These are phyloP conservation scores for Pheosia gnoma DNA, from an alignment of 2,888 invertebrate genomes.

Conservation along the genomic window DNA sequence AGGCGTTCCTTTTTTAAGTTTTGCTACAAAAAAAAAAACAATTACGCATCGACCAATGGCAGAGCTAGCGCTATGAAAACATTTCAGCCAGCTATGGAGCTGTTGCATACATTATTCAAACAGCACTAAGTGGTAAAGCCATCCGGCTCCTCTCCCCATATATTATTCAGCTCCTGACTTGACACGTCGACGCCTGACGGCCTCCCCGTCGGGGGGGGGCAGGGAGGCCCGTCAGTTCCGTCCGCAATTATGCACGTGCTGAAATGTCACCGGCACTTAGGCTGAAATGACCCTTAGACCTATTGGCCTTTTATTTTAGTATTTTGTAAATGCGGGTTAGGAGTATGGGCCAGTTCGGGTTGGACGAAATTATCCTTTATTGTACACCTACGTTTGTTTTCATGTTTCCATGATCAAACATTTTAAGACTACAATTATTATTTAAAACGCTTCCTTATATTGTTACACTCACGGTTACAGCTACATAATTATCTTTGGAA, in stretches of 20 bases:
- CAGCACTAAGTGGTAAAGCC: constrained; percentile 77
- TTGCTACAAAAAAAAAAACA: neutral
- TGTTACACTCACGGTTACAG: too few relatives aligned
- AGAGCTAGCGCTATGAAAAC: constrained; percentile 41
- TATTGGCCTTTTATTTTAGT: constrained; percentile 78
- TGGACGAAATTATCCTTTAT: constrained; percentile 17
- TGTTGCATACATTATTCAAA: constrained; percentile 75
- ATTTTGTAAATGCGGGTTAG: constrained; percentile 65
- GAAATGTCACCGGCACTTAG: constrained; percentile 78
- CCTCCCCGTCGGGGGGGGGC: constrained; percentile 36
- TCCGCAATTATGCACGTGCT: constrained; percentile 79
- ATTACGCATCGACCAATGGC: neutral
- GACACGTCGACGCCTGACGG: constrained; percentile 78
- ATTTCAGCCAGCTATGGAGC: constrained; percentile 37
- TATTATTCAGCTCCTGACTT: constrained; percentile 78
- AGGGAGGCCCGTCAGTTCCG: constrained; percentile 69
- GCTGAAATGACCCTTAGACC: constrained; percentile 78
- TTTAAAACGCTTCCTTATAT: too few relatives aligned
- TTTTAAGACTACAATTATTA: too few relatives aligned
- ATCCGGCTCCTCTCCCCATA: constrained; percentile 74
- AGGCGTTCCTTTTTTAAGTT: too few relatives aligned
- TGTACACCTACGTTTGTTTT: neutral
- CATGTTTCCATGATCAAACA: too few relatives aligned
- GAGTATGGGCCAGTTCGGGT: constrained; percentile 45
- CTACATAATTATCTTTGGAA: too few relatives aligned